A percentile compares a stretch with the other conserved stretches of the same genome.
Evolutionary conservation across 1,140 invertebrate species (phyloP).

Genomic region (Drosophila azteca): DNA sequence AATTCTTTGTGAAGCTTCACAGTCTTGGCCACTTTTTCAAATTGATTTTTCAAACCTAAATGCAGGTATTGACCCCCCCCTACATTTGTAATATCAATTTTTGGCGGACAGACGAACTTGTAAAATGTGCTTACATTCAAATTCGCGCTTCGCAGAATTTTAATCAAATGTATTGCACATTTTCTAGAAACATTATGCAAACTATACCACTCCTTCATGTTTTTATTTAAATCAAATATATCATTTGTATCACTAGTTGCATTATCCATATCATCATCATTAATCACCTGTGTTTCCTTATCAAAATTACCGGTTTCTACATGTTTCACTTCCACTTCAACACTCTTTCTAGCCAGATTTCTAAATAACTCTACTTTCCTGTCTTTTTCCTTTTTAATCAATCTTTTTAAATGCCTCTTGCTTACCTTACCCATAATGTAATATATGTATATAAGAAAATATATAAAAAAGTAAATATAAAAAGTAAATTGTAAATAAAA

Average conservation of each 20-base stretch:
- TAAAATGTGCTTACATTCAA: background rate
- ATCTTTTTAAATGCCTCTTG: slow-evolving; percentile 1
- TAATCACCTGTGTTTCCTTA: too few relatives aligned
- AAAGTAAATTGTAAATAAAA: too few relatives aligned
- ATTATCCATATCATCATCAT: background rate
- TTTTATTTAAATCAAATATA: background rate
- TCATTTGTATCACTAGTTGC: background rate
- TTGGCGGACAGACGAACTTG: background rate
- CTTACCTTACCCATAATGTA: too few relatives aligned
- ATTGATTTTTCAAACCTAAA: background rate
- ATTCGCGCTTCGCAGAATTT: background rate
- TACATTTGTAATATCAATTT: background rate
- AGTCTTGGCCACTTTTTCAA: background rate
- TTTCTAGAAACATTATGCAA: background rate
- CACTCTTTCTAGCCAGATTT: background rate
- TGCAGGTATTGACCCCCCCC: background rate
- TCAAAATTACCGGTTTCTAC: background rate
- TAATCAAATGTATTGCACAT: background rate
- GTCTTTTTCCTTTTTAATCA: background rate
- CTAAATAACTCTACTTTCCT: background rate
- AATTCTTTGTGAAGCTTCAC: background rate
- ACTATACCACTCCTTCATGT: background rate
- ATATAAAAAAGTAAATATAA: too few relatives aligned
- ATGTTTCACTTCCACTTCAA: background rate
- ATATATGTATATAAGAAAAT: too few relatives aligned